These are phyloP conservation scores for Odocoileus hemionus DNA, from an alignment of 2,113 vertebrate genomes.

Conservation along the genomic window DNA sequence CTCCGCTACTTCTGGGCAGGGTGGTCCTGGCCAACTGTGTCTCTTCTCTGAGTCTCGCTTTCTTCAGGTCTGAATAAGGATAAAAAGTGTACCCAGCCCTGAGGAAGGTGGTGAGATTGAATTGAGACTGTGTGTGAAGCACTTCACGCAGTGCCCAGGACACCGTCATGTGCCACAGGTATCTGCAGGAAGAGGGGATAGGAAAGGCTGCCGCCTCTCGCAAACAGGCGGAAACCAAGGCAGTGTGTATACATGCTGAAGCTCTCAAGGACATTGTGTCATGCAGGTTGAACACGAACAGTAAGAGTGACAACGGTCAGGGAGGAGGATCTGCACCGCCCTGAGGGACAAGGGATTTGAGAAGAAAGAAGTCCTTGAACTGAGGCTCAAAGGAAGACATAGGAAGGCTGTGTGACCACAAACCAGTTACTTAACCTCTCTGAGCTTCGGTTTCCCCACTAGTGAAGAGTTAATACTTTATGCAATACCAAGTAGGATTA, in stretches of 20 bases:
- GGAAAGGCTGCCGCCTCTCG: neutral
- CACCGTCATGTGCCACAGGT: accelerated
- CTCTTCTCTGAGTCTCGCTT: neutral
- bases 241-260: too few relatives aligned
- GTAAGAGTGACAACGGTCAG: neutral
- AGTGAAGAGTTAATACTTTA: neutral
- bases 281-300: neutral
- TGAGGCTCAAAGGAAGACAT: neutral
- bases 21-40: neutral
- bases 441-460: neutral
- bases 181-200: neutral
- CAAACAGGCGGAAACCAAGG: neutral
- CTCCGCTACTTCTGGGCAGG: neutral
- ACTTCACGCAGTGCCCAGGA: neutral
- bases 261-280: neutral
- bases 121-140: neutral
- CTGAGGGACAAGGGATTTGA: neutral
- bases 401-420: neutral
- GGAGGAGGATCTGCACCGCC: neutral
- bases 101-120: neutral
- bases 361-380: neutral
- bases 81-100: neutral
- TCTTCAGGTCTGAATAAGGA: neutral
- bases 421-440: neutral
- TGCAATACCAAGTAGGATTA: neutral